A percentile compares a stretch with the other conserved stretches of the same genome.
phyloP scores from a whole-genome alignment of 2,797 vertebrate species.

The Neosalanx taihuensis region DNA sequence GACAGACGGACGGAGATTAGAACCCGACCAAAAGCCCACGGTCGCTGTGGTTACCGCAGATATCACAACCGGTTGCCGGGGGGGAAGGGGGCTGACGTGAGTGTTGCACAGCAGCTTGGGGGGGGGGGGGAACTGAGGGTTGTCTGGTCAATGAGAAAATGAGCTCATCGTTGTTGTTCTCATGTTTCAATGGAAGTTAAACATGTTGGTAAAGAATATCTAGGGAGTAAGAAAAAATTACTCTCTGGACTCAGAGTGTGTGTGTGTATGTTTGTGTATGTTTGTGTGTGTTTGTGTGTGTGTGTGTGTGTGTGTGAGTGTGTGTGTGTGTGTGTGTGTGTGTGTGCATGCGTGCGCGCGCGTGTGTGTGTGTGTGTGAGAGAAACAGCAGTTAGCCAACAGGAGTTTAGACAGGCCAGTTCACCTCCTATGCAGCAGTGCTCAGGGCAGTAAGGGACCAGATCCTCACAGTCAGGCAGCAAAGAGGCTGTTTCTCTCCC shows the following conservation, averaged over 20 bases:
- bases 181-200: too few species aligned
- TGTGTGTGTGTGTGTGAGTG: not conserved
- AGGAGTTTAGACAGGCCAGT: not conserved
- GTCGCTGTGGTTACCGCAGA: slow-evolving; percentile 21
- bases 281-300: not conserved
- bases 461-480: not conserved
- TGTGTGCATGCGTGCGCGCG: not conserved
- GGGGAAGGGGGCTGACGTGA: not conserved
- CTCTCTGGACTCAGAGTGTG: too few species aligned
- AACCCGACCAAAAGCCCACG: slow-evolving; percentile 20
- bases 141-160: too few species aligned
- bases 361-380: not conserved
- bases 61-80: slow-evolving; percentile 6
- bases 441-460: not conserved
- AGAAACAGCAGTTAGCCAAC: not conserved
- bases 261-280: not conserved
- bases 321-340: not conserved
- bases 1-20: slow-evolving; percentile 33
- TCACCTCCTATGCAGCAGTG: not conserved
- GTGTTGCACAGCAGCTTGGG: not conserved
- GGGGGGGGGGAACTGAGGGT: too few species aligned
- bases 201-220: too few species aligned
- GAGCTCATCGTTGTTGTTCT: too few species aligned
- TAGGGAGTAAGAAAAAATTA: too few species aligned
- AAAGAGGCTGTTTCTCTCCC: not conserved